A percentile compares a stretch with the other conserved stretches of the same genome.
phyloP scores from a whole-genome alignment of 2,797 vertebrate genomes.

The Anguilla marmorata region DNA sequence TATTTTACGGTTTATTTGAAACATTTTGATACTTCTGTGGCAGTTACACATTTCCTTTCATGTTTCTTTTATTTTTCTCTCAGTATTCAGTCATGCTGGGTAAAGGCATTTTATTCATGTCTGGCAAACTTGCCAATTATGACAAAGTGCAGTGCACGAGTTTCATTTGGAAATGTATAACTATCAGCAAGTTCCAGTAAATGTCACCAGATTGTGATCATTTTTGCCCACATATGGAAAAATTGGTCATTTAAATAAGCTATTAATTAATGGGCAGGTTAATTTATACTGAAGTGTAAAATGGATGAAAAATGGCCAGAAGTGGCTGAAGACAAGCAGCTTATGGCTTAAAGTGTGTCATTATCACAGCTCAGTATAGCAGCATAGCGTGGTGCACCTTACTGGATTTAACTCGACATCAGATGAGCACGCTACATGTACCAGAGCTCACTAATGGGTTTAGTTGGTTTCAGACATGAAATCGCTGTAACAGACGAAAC shows the following conservation, averaged over 20 bases:
- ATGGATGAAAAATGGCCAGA: not conserved
- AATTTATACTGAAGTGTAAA: not conserved
- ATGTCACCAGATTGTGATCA: not conserved
- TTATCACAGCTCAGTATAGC: conserved; percentile 1
- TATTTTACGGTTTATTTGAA: no score
- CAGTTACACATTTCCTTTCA: no score
- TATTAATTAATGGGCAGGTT: not conserved
- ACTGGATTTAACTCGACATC: not conserved
- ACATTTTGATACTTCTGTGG: no score
- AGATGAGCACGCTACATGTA: not conserved
- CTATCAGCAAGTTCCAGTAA: no score
- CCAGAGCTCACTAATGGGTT: not conserved
- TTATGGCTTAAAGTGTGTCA: not conserved
- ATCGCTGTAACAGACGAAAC: not conserved
- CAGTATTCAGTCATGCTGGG: no score
- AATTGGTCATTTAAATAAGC: not conserved
- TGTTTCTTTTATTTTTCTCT: no score
- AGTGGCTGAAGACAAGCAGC: not conserved
- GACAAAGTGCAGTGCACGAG: no score
- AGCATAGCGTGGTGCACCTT: not conserved
- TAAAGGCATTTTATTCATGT: no score
- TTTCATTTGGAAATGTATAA: no score
- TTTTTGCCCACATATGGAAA: not conserved
- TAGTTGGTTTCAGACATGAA: not conserved
- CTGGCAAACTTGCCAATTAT: no score